Evolutionary conservation across 2,113 vertebrate genomes (phyloP), one percentile per base, ranked within the genome.

Genomic region (Gymnobelideus leadbeateri): DNA sequence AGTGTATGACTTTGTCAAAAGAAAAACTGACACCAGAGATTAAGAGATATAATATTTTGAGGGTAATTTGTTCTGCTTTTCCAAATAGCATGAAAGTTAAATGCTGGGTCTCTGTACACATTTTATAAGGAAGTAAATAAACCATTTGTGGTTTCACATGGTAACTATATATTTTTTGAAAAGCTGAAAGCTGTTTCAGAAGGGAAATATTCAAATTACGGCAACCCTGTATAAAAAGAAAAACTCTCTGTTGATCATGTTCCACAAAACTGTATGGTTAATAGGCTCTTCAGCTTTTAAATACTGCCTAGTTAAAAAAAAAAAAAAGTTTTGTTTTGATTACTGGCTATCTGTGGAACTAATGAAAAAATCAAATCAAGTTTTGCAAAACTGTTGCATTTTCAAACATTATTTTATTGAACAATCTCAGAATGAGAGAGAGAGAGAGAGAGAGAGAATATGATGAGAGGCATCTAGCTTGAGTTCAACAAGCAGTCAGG

Each of bases 41-140:
- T 89, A 98, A 99, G 91, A 95, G 97, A 96, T 97, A 96, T 98
- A 98, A 98, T 97, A 97, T 98, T 98, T 98, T 96, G 23, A 93
- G 97, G 97, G 95, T 96, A 98, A 96, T 97, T 94, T 95, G n/a
- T 96, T 91, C 52, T 97, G 77, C 53, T 23, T 98, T 97, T 98
- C 92, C 98, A 96, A 97, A 50, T 95, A 93, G 93, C 94, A 89
- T 54, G 95, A 92, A 93, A 52, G 97, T 84, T 96, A 91, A 92
- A 94, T 96, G 98, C 97, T 96, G 94, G 93, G 94, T 98, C 96
- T 92, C 93, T 77, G 95, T 47, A 94, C 94, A 93, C n/a, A 97
- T 98, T 98, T 98, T 98, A 98, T 96, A 94, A 95, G 94, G 94
- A 97, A 91, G 97, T 97, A 98, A 98, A 98, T 98, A 98, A 98